Evolutionary conservation across 2,113 vertebrate species (phyloP).

Genomic region (Phaetusa simplex): DNA sequence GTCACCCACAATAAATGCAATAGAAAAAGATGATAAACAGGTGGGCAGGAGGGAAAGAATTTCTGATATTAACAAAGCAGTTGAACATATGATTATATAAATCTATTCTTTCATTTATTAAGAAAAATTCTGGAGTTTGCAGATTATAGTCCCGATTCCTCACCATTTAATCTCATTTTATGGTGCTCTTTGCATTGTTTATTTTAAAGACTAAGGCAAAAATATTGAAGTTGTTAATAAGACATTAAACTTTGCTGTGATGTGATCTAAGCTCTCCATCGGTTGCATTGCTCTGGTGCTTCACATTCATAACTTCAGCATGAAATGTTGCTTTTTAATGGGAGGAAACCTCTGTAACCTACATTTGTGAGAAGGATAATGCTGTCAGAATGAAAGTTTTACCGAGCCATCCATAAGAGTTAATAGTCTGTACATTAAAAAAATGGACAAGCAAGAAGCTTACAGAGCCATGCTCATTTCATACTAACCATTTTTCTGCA

Average conservation of each 20-base stretch:
- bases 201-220: conserved; percentile 10
- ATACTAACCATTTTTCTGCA: neutral
- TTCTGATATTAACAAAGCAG: neutral
- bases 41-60: neutral
- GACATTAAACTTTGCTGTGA: neutral
- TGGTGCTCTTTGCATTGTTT: neutral
- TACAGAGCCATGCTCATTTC: neutral
- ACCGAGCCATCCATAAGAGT: neutral
- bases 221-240: neutral
- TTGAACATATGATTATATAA: neutral
- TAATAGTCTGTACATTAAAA: neutral
- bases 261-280: neutral
- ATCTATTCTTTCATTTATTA: neutral
- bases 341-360: neutral
- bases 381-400: neutral
- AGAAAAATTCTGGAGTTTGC: neutral
- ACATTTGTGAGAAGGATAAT: neutral
- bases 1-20: neutral
- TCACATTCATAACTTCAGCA: neutral
- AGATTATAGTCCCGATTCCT: neutral
- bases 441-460: neutral
- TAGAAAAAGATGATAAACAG: neutral
- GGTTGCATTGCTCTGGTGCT: neutral
- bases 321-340: neutral
- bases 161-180: neutral